Percentiles rank a stretch among this genome's conserved stretches.
Conservation (phyloP, 2,888 invertebrate species). For the Laspeyria flexula region DNA sequence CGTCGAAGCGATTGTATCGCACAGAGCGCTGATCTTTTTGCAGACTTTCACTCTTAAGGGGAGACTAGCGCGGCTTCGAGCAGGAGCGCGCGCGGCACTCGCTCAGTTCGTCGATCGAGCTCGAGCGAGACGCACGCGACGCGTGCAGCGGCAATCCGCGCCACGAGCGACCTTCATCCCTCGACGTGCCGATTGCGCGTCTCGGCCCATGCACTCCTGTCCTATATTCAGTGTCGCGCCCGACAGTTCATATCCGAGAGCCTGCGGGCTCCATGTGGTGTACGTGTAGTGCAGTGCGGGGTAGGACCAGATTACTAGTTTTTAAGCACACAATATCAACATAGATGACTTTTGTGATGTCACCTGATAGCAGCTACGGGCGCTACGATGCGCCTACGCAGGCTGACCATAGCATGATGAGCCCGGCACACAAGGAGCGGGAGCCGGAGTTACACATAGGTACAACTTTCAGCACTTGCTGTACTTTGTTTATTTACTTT, state of each 20-base stretch:
- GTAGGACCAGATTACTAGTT: conserved; percentile 65
- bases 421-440: conserved; percentile 77
- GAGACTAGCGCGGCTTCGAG: conserved; percentile 72
- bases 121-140: conserved; percentile 80
- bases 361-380: conserved; percentile 89
- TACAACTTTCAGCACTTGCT: conserved; percentile 55
- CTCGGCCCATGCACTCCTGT: conserved; percentile 73
- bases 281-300: conserved; percentile 80
- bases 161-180: conserved; percentile 81
- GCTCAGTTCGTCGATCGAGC: conserved; percentile 87
- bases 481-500: conserved; percentile 30
- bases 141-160: conserved; percentile 66
- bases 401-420: conserved; percentile 78
- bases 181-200: conserved; percentile 70
- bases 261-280: conserved; percentile 71
- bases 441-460: conserved; percentile 92
- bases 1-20: conserved; percentile 83
- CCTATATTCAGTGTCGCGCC: conserved; percentile 71
- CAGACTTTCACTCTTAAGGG: conserved; percentile 87
- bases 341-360: conserved; percentile 85
- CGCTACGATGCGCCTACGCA: conserved; percentile 85
- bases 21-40: conserved; percentile 83
- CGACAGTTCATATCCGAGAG: conserved; percentile 58
- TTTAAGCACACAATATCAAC: conserved; percentile 52
- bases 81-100: conserved; percentile 77